Evolutionary conservation across 64 coral and sea anemone genomes (phyloP), one percentile per base, ranked within the genome.

Genomic region (Porites lutea): DNA sequence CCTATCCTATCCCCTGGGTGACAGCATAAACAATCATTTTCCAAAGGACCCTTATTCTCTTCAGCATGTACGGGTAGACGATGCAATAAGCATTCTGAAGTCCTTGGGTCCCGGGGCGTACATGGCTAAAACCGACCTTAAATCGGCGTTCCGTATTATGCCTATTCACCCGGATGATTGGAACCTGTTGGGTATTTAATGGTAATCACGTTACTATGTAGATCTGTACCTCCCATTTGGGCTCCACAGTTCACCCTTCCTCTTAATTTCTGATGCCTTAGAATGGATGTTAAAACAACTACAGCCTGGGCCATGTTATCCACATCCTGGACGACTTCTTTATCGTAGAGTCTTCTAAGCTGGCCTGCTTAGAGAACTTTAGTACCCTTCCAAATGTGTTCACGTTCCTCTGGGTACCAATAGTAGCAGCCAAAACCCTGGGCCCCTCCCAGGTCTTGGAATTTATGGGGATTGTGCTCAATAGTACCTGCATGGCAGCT

Each of bases 291-390:
- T 81, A 3, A 81, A 8, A 81, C 27, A 81, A 81, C 3, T 81
- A 59, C 18, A 1, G 22, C 78, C 2, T 81, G 1, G 0, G 78
- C 8, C 18, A 81, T 58, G 78, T 81, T 13, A 81, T 81, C 59
- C 78, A 81, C 78, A 81, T 81, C 2, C 12, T 81, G 78, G 52
- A 81, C 12, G 52, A 81, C 52, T 59, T 81, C 23, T 81, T 75
- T 63, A 46, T 81, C 9, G 78, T 51, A 0, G 6, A 81, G 8
- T 15, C 3, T 21, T 12, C 6, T 58, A 81, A 81, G 8, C 2
- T 81, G 8, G 16, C 20, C 10, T 81, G 78, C 59, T 52, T 58
- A n/a, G 52, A 27, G 78, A 81, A 52, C 59, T 58, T 81, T 63
- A 57, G 27, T 59, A 81, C n/a, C n/a, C 78, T 81, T 8, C 16